Base-by-base conservation (phyloP, 1,140 invertebrate genomes). In the Choristoneura fumiferana region DNA sequence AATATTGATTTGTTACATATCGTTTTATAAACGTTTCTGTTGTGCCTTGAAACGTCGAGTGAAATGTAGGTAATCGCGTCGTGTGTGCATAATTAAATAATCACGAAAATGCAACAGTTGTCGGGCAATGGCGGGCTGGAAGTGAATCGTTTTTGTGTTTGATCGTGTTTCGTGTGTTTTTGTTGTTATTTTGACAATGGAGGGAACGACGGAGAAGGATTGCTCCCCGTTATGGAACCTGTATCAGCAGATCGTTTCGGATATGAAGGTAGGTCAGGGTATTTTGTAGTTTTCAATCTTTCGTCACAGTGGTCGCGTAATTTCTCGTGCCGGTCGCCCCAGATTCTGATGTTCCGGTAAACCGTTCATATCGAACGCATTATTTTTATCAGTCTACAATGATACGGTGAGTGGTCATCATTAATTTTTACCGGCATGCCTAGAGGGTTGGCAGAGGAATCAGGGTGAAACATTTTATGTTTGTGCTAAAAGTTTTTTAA, bases 141-240 rank as follows among this genome's bases (percentile, higher is more conserved):
- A 73, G 79, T 81, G 75, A 75, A 72, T 57, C n/a, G 15, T 43
- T 57, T 13, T 73, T 37, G 40, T 33, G 71, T 70, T 76, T 78
- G 66, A 76, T 76, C 60, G 69, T 76, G 72, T 78, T 76, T 70
- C 54, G 67, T 75, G 78, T 81, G 71, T 74, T 79, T 71, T 76
- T 78, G 62, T 75, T 73, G 68, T 72, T 80, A 69, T 76, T 79
- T 78, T 75, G 74, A 89, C 76, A 77, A 89, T 89, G 86, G 84
- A 89, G 73, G 85, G 85, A 63, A 87, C 87, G 69, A 89, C 82
- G 39, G 89, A 90, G 63, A 89, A 88, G 81, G 89, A 90, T 86
- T 90, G 87, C 67, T 90, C 89, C 54, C 87, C 86, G 33, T 63
- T 90, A 68, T 89, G 89, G 81, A 89, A 82, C 67, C 75, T 90